Percentiles rank a stretch among this genome's conserved stretches.
Conservation (phyloP, 2,113 vertebrate species). For the Microcebus murinus region DNA sequence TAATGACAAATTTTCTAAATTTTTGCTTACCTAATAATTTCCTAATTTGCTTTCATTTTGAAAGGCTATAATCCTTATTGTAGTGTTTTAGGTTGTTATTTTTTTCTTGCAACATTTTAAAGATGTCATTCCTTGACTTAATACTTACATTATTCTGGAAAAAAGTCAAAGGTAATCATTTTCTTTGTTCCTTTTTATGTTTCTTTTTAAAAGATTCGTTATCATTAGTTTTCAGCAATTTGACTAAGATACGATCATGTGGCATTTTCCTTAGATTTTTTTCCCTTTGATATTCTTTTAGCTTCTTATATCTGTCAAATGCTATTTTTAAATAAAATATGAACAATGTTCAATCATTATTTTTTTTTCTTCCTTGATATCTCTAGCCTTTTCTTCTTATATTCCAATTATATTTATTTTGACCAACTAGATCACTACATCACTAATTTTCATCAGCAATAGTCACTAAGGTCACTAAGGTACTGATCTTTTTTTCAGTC, state of each 20-base stretch:
- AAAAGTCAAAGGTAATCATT: neutral
- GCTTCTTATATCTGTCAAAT: neutral
- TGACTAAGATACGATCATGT: neutral
- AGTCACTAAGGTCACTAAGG: too few species aligned
- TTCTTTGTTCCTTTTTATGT: neutral
- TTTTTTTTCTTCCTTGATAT: neutral
- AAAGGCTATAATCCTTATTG: too few species aligned
- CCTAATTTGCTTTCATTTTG: too few species aligned
- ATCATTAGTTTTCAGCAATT: neutral
- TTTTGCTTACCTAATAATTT: neutral
- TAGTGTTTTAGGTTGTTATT: neutral
- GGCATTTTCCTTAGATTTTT: neutral
- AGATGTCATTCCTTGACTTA: neutral
- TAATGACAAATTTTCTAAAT: neutral
- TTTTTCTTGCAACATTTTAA: neutral
- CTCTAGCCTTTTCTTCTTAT: neutral
- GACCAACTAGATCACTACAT: neutral
- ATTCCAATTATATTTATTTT: neutral
- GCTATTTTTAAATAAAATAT: neutral
- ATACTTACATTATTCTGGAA: neutral
- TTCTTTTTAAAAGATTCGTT: neutral
- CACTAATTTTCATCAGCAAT: too few species aligned
- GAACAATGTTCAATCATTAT: neutral
- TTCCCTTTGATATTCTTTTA: neutral
- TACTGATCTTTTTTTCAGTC: neutral